Evolutionary conservation across 1,140 invertebrate species (phyloP).

Genomic region (Drosophila simulans): DNA sequence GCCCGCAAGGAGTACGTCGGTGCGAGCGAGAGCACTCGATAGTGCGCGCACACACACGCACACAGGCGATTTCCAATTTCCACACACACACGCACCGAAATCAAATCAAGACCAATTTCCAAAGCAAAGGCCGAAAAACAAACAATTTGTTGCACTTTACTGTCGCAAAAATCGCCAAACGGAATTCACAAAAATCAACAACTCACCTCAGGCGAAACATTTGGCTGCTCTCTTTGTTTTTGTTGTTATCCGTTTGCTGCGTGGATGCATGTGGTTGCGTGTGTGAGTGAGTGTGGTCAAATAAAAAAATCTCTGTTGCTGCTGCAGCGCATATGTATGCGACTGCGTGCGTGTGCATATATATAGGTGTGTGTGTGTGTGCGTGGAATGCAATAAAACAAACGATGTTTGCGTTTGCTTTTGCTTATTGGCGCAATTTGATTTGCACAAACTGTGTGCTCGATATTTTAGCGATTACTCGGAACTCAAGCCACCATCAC

Average conservation of each 20-base stretch:
- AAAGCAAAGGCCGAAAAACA: not conserved
- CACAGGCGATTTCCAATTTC: slow-evolving; percentile 51
- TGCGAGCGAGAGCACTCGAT: slow-evolving; percentile 73
- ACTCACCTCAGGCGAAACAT: slow-evolving; percentile 71
- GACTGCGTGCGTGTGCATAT: slow-evolving; percentile 29
- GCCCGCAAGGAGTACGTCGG: slow-evolving; percentile 40
- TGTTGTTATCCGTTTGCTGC: slow-evolving; percentile 59
- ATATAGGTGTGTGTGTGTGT: slow-evolving; percentile 14
- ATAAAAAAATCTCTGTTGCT: slow-evolving; percentile 78
- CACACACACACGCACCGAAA: slow-evolving; percentile 30
- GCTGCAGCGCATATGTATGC: slow-evolving; percentile 44
- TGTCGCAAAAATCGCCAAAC: not conserved
- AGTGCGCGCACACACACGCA: slow-evolving; percentile 38
- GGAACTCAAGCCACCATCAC: slow-evolving; percentile 17
- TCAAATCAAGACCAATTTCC: slow-evolving; percentile 47
- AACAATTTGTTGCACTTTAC: slow-evolving; percentile 61
- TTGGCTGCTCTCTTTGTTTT: slow-evolving; percentile 56
- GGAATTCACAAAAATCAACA: not conserved
- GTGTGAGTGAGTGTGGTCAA: slow-evolving; percentile 42
- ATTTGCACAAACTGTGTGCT: slow-evolving; percentile 52
- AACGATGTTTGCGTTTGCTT: slow-evolving; percentile 52
- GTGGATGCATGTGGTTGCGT: slow-evolving; percentile 59
- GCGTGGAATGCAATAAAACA: slow-evolving; percentile 46
- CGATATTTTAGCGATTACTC: slow-evolving; percentile 26
- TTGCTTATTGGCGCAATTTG: slow-evolving; percentile 82